A percentile compares a stretch with the other conserved stretches of the same genome.
Conservation (phyloP, 1,140 invertebrate species). For the Micrasema longulum region DNA sequence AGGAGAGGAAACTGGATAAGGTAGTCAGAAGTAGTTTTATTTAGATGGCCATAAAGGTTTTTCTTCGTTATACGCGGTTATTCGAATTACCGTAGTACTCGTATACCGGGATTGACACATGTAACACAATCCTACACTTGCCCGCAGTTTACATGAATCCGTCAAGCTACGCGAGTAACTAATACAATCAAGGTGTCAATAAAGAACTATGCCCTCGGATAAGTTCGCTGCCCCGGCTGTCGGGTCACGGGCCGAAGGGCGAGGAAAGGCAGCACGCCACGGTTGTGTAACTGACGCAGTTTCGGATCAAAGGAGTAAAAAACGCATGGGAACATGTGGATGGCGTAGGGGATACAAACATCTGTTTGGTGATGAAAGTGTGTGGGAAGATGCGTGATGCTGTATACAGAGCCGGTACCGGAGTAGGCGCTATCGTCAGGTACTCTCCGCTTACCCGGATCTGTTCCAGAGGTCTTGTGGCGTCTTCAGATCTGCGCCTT, state of each 20-base stretch:
- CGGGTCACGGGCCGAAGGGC: background rate
- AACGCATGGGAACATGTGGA: slow-evolving; percentile 32
- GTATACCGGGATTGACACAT: background rate
- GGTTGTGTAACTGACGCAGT: background rate
- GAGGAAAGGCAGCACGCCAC: background rate
- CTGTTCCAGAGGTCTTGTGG: no score
- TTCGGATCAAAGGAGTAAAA: background rate
- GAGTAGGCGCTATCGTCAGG: no score
- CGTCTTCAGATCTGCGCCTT: no score
- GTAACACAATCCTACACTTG: slow-evolving; percentile 13
- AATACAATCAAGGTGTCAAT: slow-evolving; percentile 1
- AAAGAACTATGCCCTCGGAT: background rate
- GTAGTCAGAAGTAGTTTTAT: background rate
- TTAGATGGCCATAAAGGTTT: no score
- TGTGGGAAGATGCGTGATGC: slow-evolving; percentile 30
- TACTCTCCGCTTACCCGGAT: no score
- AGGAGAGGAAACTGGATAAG: background rate
- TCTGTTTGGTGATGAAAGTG: slow-evolving; percentile 7
- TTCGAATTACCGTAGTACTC: background rate
- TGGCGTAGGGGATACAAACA: slow-evolving; percentile 35
- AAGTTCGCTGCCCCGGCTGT: slow-evolving; percentile 1
- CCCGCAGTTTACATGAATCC: background rate
- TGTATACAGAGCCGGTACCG: no score
- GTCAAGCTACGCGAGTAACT: slow-evolving; percentile 6
- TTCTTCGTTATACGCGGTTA: background rate